Percentiles rank a stretch among this genome's conserved stretches.
phyloP scores from a whole-genome alignment of 2,113 vertebrate genomes.

The Stigmatopora argus region DNA sequence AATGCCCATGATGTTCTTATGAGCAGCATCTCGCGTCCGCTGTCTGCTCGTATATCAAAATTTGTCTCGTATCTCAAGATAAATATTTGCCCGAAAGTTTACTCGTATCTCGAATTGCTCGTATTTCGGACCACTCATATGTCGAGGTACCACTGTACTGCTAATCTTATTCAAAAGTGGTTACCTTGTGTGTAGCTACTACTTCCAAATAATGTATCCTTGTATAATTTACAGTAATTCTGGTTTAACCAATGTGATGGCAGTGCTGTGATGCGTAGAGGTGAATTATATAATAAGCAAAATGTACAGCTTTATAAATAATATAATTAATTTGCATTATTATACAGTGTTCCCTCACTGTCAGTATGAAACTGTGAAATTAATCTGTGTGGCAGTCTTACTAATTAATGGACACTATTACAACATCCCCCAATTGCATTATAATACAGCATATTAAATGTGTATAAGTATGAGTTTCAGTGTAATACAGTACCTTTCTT shows the following conservation, averaged over 20 bases:
- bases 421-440: slow-evolving; percentile 32
- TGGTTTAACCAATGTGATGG: background rate
- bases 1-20: too few species aligned
- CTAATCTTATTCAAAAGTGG: too few species aligned
- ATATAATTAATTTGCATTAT: slow-evolving; percentile 6
- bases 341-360: slow-evolving; percentile 8
- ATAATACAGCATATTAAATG: slow-evolving; percentile 35
- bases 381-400: slow-evolving; percentile 35
- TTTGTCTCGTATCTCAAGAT: too few species aligned
- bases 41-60: too few species aligned
- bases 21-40: too few species aligned
- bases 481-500: slow-evolving; percentile 83
- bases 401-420: slow-evolving; percentile 47
- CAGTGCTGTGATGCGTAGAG: background rate
- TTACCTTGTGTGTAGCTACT: too few species aligned
- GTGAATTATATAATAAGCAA: background rate
- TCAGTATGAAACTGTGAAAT: slow-evolving; percentile 24
- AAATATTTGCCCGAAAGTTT: too few species aligned
- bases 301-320: background rate
- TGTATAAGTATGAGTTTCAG: background rate
- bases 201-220: too few species aligned
- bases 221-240: background rate
- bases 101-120: too few species aligned
- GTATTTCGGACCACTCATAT: too few species aligned
- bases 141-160: too few species aligned